phyloP scores from a whole-genome alignment of 2,888 invertebrate genomes.

The Sphecodes monilicornis region DNA sequence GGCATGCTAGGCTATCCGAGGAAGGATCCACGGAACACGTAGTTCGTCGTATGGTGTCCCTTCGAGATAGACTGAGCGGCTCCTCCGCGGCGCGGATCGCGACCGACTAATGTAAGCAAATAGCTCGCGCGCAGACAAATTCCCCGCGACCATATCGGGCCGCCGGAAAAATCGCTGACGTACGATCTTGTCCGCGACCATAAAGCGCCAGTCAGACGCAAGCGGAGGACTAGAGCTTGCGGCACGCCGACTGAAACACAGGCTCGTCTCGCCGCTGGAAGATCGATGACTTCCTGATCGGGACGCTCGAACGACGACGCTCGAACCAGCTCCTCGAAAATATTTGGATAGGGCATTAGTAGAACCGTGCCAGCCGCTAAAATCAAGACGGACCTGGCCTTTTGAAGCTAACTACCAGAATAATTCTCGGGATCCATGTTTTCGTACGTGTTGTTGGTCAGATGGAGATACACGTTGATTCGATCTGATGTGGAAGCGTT shows the following conservation, averaged over 20 bases:
- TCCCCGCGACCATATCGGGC: conserved; percentile 73
- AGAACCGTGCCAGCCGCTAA: background rate
- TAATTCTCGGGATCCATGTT: background rate
- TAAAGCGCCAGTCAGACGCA: conserved; percentile 59
- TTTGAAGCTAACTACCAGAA: background rate
- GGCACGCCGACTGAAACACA: conserved; percentile 52
- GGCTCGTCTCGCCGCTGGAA: conserved; percentile 40
- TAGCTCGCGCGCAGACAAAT: conserved; percentile 78
- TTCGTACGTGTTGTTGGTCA: background rate
- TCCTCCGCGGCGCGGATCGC: conserved; percentile 44
- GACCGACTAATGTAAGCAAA: conserved; percentile 77
- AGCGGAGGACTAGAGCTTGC: conserved; percentile 42
- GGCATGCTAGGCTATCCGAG: conserved; percentile 58
- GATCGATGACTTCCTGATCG: conserved; percentile 55
- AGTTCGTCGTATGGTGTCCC: conserved; percentile 23
- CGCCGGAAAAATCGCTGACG: conserved; percentile 69
- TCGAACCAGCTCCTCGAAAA: background rate
- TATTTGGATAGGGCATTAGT: background rate
- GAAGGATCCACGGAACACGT: conserved; percentile 54
- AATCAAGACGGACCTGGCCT: background rate
- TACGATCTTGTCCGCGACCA: conserved; percentile 70
- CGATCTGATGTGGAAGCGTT: background rate
- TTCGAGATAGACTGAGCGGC: conserved; percentile 27
- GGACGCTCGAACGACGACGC: background rate
- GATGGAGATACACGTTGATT: background rate